Percentiles rank a stretch among this genome's conserved stretches.
Conservation (phyloP, 2,797 vertebrate genomes). For the Carcharodon carcharias region DNA sequence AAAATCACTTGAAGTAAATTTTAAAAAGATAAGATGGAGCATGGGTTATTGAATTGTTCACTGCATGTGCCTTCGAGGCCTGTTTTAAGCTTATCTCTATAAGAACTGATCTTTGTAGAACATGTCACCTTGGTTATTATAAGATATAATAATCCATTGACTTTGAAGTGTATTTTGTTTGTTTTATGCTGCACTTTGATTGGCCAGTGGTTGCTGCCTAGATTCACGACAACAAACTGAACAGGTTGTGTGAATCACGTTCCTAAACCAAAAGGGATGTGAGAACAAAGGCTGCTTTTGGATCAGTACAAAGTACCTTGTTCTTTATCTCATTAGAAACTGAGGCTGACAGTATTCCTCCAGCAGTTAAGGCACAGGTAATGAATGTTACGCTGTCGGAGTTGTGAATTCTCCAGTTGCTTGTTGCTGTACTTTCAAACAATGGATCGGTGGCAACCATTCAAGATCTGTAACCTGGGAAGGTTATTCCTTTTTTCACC, state of each 20-base stretch:
- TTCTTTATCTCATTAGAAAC: neutral
- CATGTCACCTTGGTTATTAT: neutral
- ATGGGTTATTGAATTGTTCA: neutral
- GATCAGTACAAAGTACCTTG: neutral
- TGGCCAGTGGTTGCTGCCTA: slow-evolving; percentile 5
- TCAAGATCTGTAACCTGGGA: neutral
- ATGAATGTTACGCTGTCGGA: neutral
- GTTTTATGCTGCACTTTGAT: neutral
- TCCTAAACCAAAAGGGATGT: neutral
- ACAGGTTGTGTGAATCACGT: neutral
- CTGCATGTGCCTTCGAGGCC: neutral
- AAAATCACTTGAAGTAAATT: neutral
- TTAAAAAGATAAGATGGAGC: neutral
- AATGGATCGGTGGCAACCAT: neutral
- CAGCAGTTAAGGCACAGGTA: neutral
- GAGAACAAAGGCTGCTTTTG: neutral
- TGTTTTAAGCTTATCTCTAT: neutral
- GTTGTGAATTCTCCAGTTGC: neutral
- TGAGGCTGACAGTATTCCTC: neutral
- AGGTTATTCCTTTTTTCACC: neutral
- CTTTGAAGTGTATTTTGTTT: slow-evolving; percentile 26
- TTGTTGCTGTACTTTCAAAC: neutral
- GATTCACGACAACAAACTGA: slow-evolving; percentile 21
- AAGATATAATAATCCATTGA: neutral
- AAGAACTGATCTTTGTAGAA: neutral